Conservation (phyloP, 2,888 invertebrate genomes). For the Balanococcus diminutus region DNA sequence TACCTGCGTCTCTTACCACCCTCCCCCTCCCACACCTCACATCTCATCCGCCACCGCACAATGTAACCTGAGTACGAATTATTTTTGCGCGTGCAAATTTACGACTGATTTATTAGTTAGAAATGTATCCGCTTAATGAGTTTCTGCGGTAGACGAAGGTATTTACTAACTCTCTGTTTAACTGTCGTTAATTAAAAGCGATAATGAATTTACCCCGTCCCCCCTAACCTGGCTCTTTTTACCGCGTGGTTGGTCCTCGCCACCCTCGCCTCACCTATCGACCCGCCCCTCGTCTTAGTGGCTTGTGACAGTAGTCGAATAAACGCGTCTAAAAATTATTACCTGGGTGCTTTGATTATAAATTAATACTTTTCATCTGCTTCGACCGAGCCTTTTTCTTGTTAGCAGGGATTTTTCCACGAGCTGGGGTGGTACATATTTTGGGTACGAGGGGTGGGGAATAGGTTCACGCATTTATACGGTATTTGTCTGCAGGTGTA, state of each 20-base stretch:
- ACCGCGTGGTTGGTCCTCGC: neutral
- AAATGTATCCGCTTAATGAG: conserved; percentile 32
- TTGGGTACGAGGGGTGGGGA: no score
- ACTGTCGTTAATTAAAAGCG: conserved; percentile 37
- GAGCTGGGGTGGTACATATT: no score
- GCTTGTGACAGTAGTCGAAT: neutral
- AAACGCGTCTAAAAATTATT: conserved; percentile 15
- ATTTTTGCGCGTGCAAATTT: conserved; percentile 17
- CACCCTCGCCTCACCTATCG: neutral
- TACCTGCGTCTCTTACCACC: neutral
- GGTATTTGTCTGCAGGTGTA: no score
- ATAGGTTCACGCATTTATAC: no score
- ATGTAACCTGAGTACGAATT: conserved; percentile 32
- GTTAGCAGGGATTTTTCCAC: neutral
- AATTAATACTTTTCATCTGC: neutral
- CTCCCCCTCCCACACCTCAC: neutral
- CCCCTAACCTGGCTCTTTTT: neutral
- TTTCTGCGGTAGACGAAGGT: conserved; percentile 32
- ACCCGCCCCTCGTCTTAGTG: neutral
- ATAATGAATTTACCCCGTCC: neutral
- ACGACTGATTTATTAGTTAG: conserved; percentile 27
- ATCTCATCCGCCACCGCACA: neutral
- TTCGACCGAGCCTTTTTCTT: neutral
- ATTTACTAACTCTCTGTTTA: conserved; percentile 15
- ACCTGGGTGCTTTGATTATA: neutral